Evolutionary conservation across 2,888 invertebrate species (phyloP), one percentile per base, ranked within the genome.

Genomic region (Ennomos quercinarius): DNA sequence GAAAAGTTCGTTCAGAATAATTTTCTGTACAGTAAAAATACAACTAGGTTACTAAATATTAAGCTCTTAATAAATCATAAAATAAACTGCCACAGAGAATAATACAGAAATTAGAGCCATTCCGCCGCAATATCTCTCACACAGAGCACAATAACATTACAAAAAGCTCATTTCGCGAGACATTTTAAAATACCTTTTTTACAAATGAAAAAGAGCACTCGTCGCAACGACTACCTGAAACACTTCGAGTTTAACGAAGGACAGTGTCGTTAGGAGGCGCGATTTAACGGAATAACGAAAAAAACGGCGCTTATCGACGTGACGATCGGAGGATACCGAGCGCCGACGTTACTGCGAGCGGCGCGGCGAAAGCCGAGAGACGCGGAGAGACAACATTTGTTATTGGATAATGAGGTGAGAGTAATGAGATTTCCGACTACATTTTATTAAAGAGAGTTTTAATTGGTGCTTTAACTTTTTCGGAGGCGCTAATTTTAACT

Each of bases 221-320:
- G 71, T 76, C 77, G 74, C 77, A 83, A 86, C 82, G 82, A 84
- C 82, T 84, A 89, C 90, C 90, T 89, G 90, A 87, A 89, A 87
- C 88, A 81, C 83, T 84, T 78, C 72, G 77, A 74, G 78, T 79
- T 81, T 84, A 84, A 85, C 84, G 85, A 84, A 83, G 83, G 78
- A 80, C 81, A 77, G 80, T 77, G 80, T 84, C 84, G 84, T 87
- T 87, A 86, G 84, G 80, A 80, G 81, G 80, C 80, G 76, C 87
- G 87, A 87, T 90, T 89, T 87, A 85, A 87, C 83, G 83, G 82
- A 86, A 66, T 64, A 66, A 66, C 64, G 67, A 58, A 67, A 69
- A 57, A 87, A 87, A 83, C 82, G 85, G 80, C 76, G 81, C 60
- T 87, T 89, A 88, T 89, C 87, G 81, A 78, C 80, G 78, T 84